Percentiles rank a stretch among this genome's conserved stretches.
Evolutionary conservation across 2,113 vertebrate species (phyloP).

Genomic region (Anser brachyrhynchus): DNA sequence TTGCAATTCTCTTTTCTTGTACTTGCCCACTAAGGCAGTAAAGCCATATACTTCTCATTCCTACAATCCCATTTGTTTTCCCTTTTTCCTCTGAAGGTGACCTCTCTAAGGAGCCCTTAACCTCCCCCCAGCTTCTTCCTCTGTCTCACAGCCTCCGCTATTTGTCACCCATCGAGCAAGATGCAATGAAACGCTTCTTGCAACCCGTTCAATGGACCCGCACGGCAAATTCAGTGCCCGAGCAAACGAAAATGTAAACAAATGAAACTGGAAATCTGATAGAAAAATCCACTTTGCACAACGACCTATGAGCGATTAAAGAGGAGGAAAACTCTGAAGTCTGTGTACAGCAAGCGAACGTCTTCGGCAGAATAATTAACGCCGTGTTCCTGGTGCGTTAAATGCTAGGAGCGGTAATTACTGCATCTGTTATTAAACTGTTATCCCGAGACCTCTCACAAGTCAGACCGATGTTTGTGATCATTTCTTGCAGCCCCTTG

Average conservation of each 20-base stretch:
- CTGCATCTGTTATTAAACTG: neutral
- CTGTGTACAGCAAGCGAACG: neutral
- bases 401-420: neutral
- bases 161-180: neutral
- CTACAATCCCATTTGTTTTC: constrained; percentile 40
- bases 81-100: constrained; percentile 29
- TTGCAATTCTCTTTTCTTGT: constrained; percentile 58
- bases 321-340: neutral
- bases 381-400: fast-evolving
- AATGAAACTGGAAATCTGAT: neutral
- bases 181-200: neutral
- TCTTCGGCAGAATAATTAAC: neutral
- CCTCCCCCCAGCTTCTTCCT: neutral
- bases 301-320: neutral
- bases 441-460: neutral
- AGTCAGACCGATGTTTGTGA: neutral
- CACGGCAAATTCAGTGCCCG: neutral
- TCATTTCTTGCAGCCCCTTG: neutral
- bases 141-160: neutral
- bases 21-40: constrained; percentile 58
- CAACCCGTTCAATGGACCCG: fast-evolving
- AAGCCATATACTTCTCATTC: constrained; percentile 62
- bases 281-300: neutral
- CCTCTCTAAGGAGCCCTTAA: constrained; percentile 47
- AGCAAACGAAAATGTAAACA: neutral